Conservation (phyloP, 2,888 invertebrate genomes). For the Toxonevra muliebris region DNA sequence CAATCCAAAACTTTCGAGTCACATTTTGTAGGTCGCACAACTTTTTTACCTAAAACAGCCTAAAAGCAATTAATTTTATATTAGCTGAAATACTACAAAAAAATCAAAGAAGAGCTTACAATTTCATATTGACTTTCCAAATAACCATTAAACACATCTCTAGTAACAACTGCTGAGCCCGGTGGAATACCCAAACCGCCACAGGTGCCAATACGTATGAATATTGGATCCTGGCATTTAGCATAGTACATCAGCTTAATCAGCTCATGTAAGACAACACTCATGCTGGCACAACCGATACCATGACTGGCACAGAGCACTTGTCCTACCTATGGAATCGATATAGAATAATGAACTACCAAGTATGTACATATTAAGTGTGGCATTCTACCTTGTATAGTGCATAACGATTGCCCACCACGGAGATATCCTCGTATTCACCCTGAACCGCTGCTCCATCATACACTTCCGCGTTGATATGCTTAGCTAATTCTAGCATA, state of each 20-base stretch:
- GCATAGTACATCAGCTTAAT: conserved; percentile 96
- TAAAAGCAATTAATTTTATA: conserved; percentile 53
- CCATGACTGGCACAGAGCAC: conserved; percentile 74
- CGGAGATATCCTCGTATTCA: conserved; percentile 85
- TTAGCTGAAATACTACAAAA: background rate
- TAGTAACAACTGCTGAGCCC: conserved; percentile 92
- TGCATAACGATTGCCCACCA: conserved; percentile 89
- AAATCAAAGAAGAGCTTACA: conserved; percentile 67
- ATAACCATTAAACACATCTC: conserved; percentile 89
- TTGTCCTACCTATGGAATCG: conserved; percentile 46
- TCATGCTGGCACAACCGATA: conserved; percentile 96
- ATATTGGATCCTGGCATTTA: conserved; percentile 83
- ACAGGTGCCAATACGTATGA: conserved; percentile 92
- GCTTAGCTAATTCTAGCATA: conserved; percentile 93
- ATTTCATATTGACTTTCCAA: conserved; percentile 82
- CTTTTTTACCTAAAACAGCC: conserved; percentile 85
- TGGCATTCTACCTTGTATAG: conserved; percentile 79
- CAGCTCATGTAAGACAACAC: conserved; percentile 92
- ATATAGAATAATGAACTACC: too few relatives aligned
- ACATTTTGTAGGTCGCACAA: conserved; percentile 82
- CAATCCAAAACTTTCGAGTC: conserved; percentile 85
- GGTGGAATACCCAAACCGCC: conserved; percentile 92
- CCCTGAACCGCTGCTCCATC: conserved; percentile 89
- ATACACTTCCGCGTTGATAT: conserved; percentile 87
- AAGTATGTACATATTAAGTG: too few relatives aligned